Conservation (phyloP, 2,888 invertebrate genomes). For the Thymelicus acteon region DNA sequence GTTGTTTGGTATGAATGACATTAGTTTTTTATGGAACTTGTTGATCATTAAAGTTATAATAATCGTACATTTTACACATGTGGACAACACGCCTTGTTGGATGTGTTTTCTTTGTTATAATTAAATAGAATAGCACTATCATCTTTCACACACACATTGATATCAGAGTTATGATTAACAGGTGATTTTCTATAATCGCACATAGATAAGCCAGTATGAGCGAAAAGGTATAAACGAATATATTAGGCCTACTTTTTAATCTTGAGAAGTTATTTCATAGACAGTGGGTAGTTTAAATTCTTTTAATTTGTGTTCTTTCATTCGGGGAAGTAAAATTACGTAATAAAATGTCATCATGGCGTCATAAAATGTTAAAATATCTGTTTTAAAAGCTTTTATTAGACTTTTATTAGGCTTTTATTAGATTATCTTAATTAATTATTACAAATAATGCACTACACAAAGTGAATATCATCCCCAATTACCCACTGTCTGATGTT, state of each 20-base stretch:
- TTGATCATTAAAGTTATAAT: constrained; percentile 9
- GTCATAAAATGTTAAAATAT: too few relatives aligned
- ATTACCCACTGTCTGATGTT: background rate
- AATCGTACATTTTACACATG: constrained; percentile 4
- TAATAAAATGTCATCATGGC: too few relatives aligned
- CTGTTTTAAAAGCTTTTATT: too few relatives aligned
- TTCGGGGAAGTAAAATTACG: too few relatives aligned
- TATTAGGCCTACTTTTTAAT: constrained; percentile 31
- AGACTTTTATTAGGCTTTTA: too few relatives aligned
- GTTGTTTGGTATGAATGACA: constrained; percentile 21
- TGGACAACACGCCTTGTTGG: constrained; percentile 1
- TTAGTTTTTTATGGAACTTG: constrained; percentile 24
- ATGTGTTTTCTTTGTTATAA: constrained; percentile 10
- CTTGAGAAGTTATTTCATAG: constrained; percentile 1
- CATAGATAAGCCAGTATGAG: constrained; percentile 16
- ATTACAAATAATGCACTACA: too few relatives aligned
- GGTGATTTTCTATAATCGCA: too few relatives aligned
- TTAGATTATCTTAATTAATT: too few relatives aligned
- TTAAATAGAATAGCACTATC: constrained; percentile 1
- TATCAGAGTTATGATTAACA: background rate
- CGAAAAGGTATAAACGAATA: constrained; percentile 17
- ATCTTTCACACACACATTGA: background rate
- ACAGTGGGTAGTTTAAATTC: background rate
- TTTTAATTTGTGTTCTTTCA: too few relatives aligned
- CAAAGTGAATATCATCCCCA: background rate